Conservation (phyloP, 2,888 invertebrate genomes). For the Eledona agricola region DNA sequence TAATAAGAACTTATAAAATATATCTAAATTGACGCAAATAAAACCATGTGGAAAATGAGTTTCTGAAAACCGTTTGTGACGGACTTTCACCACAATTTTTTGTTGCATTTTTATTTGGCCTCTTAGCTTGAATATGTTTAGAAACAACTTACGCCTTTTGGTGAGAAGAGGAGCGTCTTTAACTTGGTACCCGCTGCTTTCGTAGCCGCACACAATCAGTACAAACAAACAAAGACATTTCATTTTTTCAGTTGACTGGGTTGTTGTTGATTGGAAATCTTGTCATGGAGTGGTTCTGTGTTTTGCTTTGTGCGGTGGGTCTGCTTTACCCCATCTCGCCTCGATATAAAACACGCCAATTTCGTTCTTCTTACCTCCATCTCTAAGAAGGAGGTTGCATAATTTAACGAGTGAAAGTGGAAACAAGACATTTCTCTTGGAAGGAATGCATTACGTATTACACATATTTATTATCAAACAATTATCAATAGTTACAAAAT, state of each 20-base stretch:
- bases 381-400: conserved; percentile 20
- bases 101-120: no score
- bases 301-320: conserved; percentile 7
- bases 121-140: no score
- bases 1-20: no score
- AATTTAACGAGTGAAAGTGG: conserved; percentile 31
- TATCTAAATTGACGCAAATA: no score
- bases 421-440: conserved; percentile 33
- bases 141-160: conserved; percentile 64
- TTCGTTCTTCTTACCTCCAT: conserved; percentile 16
- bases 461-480: conserved; percentile 2
- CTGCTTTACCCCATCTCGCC: conserved; percentile 23
- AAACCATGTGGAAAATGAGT: no score
- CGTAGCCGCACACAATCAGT: conserved; percentile 2
- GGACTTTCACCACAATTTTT: no score
- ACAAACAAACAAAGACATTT: conserved; percentile 2
- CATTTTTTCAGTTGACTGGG: conserved; percentile 10
- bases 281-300: conserved; percentile 8
- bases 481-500: neutral
- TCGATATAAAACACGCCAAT: conserved; percentile 12
- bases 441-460: conserved; percentile 30
- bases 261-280: conserved; percentile 14
- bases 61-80: no score
- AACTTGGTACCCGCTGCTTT: conserved; percentile 44
- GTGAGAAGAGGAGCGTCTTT: conserved; percentile 59